Evolutionary conservation across 2,888 invertebrate genomes (phyloP).

Genomic region (Busseola fusca): DNA sequence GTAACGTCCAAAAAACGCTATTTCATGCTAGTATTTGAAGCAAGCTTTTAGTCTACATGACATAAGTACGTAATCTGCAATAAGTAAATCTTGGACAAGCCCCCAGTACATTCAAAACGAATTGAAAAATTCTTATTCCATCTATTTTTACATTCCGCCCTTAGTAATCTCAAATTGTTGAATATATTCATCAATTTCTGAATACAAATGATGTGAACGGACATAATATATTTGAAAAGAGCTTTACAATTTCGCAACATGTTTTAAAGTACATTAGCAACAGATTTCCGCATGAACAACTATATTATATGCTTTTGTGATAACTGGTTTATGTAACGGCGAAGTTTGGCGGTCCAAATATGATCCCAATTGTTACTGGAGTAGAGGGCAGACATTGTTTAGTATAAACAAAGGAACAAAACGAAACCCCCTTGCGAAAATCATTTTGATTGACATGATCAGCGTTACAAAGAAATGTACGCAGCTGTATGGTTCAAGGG

Average conservation of each 20-base stretch:
- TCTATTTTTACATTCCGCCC: neutral
- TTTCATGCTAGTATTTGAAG: neutral
- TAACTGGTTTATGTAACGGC: conserved; percentile 10
- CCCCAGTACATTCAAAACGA: neutral
- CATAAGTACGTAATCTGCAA: neutral
- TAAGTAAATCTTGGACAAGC: neutral
- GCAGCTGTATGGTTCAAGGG: conserved; percentile 14
- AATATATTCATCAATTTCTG: conserved; percentile 4
- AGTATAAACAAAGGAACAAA: conserved; percentile 8
- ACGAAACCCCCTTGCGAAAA: conserved; percentile 11
- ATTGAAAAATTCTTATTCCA: neutral
- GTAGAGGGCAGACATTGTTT: neutral
- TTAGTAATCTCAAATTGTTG: neutral
- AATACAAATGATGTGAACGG: neutral
- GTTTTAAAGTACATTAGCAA: neutral
- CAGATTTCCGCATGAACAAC: neutral
- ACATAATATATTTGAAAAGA: neutral
- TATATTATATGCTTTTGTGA: conserved; percentile 6
- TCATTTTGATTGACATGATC: conserved; percentile 11
- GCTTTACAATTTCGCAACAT: neutral
- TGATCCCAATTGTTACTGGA: neutral
- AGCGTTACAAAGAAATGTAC: conserved; percentile 9
- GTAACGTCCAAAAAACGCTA: neutral
- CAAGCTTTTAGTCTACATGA: neutral
- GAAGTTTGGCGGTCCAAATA: neutral